Conservation (phyloP, 2,113 vertebrate species). For the Neofelis nebulosa region DNA sequence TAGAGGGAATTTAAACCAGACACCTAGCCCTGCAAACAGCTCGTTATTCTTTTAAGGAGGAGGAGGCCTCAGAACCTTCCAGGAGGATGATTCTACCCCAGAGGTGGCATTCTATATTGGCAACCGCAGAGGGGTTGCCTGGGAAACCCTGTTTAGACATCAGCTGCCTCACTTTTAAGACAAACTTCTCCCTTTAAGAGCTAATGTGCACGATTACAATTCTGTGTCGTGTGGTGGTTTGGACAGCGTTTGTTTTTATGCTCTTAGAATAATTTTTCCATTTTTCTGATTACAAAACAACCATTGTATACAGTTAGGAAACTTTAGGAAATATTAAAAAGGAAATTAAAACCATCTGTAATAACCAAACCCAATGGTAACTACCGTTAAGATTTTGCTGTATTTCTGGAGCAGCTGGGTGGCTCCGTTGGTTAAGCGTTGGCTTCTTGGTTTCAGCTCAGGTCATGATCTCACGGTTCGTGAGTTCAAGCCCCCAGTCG, state of each 20-base stretch:
- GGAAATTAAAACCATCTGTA: background rate
- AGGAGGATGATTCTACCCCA: background rate
- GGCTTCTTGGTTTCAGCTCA: too few relatives aligned
- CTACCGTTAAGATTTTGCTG: background rate
- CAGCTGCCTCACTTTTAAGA: background rate
- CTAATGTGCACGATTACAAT: background rate
- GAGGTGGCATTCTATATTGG: conserved; percentile 37
- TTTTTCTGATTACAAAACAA: background rate
- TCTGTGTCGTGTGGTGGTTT: background rate
- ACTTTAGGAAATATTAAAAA: background rate
- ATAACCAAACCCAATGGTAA: background rate
- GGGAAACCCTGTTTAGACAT: background rate
- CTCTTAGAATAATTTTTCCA: background rate
- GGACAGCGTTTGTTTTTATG: background rate
- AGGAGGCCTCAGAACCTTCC: background rate
- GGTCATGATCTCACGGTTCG: too few relatives aligned
- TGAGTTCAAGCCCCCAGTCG: too few relatives aligned
- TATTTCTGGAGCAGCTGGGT: background rate
- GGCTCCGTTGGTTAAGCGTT: too few relatives aligned
- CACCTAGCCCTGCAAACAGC: background rate
- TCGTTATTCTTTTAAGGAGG: conserved; percentile 32
- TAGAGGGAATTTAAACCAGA: background rate
- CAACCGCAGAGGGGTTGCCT: background rate
- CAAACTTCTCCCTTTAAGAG: background rate
- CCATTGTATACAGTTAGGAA: background rate